Percentiles rank a stretch among this genome's conserved stretches.
Conservation (phyloP, 2,113 vertebrate genomes). For the Vombatus ursinus region DNA sequence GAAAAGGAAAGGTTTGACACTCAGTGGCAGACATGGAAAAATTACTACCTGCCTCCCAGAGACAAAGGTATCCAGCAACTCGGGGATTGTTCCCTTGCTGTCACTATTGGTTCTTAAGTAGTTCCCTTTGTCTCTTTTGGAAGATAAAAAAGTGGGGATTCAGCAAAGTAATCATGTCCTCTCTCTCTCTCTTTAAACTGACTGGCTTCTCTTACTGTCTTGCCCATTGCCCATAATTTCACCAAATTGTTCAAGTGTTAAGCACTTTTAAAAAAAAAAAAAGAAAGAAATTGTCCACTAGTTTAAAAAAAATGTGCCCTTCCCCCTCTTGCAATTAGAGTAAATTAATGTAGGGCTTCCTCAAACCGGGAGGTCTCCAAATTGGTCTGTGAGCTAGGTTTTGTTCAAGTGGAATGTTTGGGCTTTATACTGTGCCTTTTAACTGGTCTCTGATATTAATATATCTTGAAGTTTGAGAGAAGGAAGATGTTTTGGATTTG, state of each 20-base stretch:
- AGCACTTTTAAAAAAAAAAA: slow-evolving; percentile 69
- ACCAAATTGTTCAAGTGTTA: slow-evolving; percentile 87
- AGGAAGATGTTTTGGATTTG: not conserved
- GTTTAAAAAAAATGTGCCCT: slow-evolving; percentile 33
- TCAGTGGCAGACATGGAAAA: slow-evolving; percentile 88
- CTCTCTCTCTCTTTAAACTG: slow-evolving; percentile 71
- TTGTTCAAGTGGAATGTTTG: slow-evolving; percentile 68
- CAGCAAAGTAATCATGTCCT: slow-evolving; percentile 86
- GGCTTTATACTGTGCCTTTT: slow-evolving; percentile 56
- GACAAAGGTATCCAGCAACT: slow-evolving; percentile 89
- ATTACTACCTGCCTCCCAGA: slow-evolving; percentile 86
- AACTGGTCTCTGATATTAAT: slow-evolving; percentile 75
- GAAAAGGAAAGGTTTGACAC: slow-evolving; percentile 90
- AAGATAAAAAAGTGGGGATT: slow-evolving; percentile 85
- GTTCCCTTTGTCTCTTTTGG: slow-evolving; percentile 88
- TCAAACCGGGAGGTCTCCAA: slow-evolving; percentile 61
- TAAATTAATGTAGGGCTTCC: slow-evolving; percentile 52
- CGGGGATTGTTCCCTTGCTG: slow-evolving; percentile 85
- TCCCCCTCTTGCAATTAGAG: slow-evolving; percentile 54
- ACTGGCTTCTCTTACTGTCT: slow-evolving; percentile 83
- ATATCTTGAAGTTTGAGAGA: slow-evolving; percentile 27
- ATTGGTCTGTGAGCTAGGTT: slow-evolving; percentile 26
- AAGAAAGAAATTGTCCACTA: slow-evolving; percentile 62
- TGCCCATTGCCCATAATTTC: slow-evolving; percentile 84
- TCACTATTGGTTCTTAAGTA: slow-evolving; percentile 87